A percentile compares a stretch with the other conserved stretches of the same genome.
Conservation (phyloP, 2,113 vertebrate species). For the Struthio camelus region DNA sequence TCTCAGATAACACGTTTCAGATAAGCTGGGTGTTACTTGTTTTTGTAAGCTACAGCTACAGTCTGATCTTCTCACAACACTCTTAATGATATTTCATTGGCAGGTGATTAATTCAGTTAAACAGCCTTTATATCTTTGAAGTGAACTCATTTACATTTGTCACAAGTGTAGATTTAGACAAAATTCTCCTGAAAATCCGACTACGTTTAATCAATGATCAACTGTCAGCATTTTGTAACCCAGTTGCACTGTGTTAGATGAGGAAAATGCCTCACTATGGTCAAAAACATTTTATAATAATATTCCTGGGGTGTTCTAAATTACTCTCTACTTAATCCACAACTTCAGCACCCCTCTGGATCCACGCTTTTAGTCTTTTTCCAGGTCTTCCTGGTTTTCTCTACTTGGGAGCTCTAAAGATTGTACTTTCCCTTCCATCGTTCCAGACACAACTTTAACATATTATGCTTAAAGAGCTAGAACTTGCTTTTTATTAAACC, state of each 20-base stretch:
- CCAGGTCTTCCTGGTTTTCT: neutral
- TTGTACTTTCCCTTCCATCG: neutral
- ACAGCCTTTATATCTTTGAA: neutral
- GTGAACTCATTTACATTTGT: neutral
- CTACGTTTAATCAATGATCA: neutral
- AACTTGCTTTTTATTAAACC: neutral
- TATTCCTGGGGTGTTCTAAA: neutral
- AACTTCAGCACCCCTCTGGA: neutral
- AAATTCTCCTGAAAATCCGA: neutral
- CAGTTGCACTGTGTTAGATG: neutral
- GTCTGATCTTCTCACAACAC: neutral
- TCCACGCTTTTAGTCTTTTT: neutral
- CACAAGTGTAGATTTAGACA: neutral
- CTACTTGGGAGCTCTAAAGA: neutral
- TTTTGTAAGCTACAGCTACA: neutral
- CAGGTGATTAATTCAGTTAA: neutral
- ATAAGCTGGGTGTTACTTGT: neutral
- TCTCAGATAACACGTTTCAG: neutral
- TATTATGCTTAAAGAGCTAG: neutral
- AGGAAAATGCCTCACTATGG: neutral
- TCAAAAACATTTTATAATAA: neutral
- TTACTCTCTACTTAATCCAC: neutral
- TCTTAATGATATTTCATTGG: neutral
- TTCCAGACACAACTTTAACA: neutral
- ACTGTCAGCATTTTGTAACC: neutral